Conservation (phyloP, 2,113 vertebrate genomes). For the Prinia subflava region DNA sequence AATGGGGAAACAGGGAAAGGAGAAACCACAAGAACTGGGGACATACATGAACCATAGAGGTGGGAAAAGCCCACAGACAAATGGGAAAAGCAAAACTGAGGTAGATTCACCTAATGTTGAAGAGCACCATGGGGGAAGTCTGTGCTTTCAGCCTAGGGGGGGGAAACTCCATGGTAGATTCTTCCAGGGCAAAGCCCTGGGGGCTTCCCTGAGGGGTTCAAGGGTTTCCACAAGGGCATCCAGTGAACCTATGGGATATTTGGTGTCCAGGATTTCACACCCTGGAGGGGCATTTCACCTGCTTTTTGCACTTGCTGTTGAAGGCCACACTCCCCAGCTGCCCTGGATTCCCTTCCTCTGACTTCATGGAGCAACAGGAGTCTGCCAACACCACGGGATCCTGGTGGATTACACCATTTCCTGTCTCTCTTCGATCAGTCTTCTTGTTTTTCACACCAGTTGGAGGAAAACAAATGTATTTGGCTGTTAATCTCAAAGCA, state of each 20-base stretch:
- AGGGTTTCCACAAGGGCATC: background rate
- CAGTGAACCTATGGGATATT: background rate
- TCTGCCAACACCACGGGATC: background rate
- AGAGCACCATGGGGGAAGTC: no score
- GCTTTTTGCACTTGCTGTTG: background rate
- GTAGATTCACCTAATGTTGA: no score
- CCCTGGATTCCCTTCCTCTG: background rate
- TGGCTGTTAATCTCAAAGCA: background rate
- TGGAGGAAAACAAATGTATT: background rate
- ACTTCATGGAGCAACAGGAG: background rate
- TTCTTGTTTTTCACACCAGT: background rate
- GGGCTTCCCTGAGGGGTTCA: no score
- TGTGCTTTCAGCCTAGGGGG: no score
- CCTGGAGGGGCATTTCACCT: background rate
- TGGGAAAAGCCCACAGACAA: no score
- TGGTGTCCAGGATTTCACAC: background rate
- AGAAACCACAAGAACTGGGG: no score
- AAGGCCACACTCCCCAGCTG: fast-evolving
- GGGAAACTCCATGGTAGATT: no score
- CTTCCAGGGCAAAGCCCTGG: no score
- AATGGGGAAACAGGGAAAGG: no score
- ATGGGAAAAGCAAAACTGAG: no score
- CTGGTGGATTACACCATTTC: background rate
- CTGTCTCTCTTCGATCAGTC: background rate
- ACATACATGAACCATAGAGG: no score